Evolutionary conservation across 2,113 vertebrate species (phyloP).

Genomic region (Carollia perspicillata): DNA sequence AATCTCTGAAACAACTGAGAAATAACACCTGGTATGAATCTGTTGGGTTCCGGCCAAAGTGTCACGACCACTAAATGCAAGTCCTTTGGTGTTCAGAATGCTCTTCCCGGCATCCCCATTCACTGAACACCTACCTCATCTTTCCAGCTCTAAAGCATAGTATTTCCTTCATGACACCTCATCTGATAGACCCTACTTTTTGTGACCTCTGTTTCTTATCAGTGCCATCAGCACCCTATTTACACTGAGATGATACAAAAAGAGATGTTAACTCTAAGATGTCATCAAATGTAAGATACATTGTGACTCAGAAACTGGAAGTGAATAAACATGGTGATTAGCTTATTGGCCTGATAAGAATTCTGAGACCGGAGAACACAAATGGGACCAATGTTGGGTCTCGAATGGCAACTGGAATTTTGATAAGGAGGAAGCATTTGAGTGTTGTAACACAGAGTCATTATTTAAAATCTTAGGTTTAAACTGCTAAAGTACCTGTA

Average conservation of each 20-base stretch:
- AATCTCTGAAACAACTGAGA: background rate
- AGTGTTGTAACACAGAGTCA: background rate
- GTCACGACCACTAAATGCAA: background rate
- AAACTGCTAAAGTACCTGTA: background rate
- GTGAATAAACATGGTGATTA: background rate
- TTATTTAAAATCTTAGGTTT: background rate
- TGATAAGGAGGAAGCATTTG: background rate
- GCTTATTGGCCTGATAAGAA: background rate
- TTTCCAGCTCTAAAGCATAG: background rate
- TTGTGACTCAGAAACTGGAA: slow-evolving; percentile 20
- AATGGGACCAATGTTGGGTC: background rate
- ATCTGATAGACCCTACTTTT: background rate
- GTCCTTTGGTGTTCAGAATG: background rate
- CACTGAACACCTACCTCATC: background rate
- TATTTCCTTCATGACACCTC: background rate
- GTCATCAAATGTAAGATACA: background rate
- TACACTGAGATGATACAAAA: background rate
- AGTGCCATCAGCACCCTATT: background rate
- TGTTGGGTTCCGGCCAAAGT: background rate
- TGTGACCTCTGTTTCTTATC: background rate
- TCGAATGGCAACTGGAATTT: background rate
- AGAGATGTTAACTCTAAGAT: background rate
- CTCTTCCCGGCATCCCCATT: background rate
- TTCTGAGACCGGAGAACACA: background rate
- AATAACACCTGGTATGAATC: background rate